These are phyloP conservation scores for Laspeyria flexula DNA, from an alignment of 2,888 invertebrate genomes.

Conservation along the genomic window DNA sequence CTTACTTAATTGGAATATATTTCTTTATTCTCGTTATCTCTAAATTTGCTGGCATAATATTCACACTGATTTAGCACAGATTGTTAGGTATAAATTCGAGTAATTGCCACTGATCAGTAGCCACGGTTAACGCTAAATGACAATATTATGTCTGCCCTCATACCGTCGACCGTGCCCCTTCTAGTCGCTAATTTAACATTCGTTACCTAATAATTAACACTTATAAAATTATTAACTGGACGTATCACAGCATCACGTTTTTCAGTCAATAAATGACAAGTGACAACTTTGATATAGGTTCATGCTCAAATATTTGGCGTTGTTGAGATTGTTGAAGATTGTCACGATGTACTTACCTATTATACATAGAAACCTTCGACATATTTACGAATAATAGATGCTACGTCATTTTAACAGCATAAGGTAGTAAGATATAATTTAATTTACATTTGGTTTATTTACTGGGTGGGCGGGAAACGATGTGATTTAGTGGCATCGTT, in stretches of 20 bases:
- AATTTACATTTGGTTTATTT: too few relatives aligned
- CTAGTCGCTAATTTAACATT: slow-evolving; percentile 56
- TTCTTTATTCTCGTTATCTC: slow-evolving; percentile 47
- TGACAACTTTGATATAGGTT: not conserved
- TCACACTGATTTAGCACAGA: slow-evolving; percentile 8
- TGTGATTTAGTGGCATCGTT: too few relatives aligned
- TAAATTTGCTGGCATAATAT: slow-evolving; percentile 45
- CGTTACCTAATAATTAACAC: slow-evolving; percentile 65
- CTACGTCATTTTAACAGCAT: too few relatives aligned
- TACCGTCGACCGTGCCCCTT: slow-evolving; percentile 38
- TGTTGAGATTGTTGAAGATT: not conserved
- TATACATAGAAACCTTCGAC: too few relatives aligned
- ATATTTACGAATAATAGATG: too few relatives aligned
- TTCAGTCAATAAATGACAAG: slow-evolving; percentile 1
- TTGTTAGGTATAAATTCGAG: not conserved
- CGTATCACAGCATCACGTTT: slow-evolving; percentile 21
- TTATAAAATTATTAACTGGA: slow-evolving; percentile 45
- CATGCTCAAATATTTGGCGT: slow-evolving; percentile 6
- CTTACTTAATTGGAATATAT: slow-evolving; percentile 65
- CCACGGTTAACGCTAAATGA: slow-evolving; percentile 36
- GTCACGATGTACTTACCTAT: not conserved
- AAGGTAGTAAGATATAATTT: too few relatives aligned
- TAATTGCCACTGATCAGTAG: slow-evolving; percentile 23
- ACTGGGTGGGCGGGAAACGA: too few relatives aligned
- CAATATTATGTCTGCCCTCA: slow-evolving; percentile 19